Evolutionary conservation across 2,888 invertebrate species (phyloP).

Genomic region (Chrysodeixis includens): DNA sequence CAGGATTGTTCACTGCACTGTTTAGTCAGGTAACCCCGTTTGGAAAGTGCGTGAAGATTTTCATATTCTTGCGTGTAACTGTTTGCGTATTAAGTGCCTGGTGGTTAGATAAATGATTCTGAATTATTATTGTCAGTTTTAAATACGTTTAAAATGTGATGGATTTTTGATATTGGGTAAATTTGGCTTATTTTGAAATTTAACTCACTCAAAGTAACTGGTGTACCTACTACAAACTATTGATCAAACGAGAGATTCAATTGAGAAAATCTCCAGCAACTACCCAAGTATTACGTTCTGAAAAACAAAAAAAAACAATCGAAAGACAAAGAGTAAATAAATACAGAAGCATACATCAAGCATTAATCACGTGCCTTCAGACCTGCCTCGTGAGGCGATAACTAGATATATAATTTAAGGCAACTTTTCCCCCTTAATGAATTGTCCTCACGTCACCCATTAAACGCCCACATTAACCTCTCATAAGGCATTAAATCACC

Average conservation of each 20-base stretch:
- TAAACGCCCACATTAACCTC: conserved; percentile 64
- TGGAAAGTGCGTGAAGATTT: conserved; percentile 46
- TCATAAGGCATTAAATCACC: conserved; percentile 76
- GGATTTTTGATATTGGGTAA: too few species aligned
- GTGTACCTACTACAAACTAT: too few species aligned
- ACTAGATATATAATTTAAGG: conserved; percentile 52
- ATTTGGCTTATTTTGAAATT: too few species aligned
- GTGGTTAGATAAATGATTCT: background rate
- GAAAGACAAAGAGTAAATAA: too few species aligned
- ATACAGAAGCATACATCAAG: conserved; percentile 22
- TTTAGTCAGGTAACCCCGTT: conserved; percentile 53
- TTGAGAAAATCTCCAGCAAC: too few species aligned
- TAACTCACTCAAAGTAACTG: too few species aligned
- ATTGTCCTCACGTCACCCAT: conserved; percentile 62
- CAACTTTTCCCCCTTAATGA: conserved; percentile 56
- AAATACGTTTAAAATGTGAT: too few species aligned
- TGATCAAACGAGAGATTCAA: too few species aligned
- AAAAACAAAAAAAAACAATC: too few species aligned
- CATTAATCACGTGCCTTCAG: conserved; percentile 40
- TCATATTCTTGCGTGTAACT: conserved; percentile 52
- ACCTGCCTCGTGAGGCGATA: conserved; percentile 27
- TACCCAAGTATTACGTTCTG: too few species aligned
- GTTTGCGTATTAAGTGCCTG: conserved; percentile 45
- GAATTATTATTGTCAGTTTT: too few species aligned
- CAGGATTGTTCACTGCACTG: conserved; percentile 56